These are phyloP conservation scores for Cephus runcator DNA, from an alignment of 2,888 invertebrate genomes.

Conservation along the genomic window DNA sequence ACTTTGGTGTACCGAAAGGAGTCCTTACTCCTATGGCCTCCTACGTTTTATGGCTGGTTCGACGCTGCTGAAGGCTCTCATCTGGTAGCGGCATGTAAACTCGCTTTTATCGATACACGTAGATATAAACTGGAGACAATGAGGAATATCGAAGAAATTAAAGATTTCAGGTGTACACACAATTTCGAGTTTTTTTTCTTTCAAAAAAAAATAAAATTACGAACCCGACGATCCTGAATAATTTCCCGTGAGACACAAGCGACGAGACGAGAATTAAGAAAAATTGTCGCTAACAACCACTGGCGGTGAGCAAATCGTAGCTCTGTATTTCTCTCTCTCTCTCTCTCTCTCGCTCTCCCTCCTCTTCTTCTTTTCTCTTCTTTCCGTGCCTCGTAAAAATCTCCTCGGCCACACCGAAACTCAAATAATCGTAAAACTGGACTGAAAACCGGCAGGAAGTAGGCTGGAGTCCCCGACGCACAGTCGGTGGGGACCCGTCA, in stretches of 20 bases:
- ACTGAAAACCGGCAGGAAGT: constrained; percentile 58
- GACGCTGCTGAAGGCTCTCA: constrained; percentile 4
- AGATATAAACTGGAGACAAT: background rate
- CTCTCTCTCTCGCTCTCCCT: too few species aligned
- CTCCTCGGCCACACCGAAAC: constrained; percentile 42
- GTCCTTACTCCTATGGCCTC: constrained; percentile 2
- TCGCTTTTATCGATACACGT: background rate
- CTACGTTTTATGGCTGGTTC: constrained; percentile 5
- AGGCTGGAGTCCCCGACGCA: constrained; percentile 38
- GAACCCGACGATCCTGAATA: background rate
- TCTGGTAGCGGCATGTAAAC: background rate
- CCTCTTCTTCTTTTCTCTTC: constrained; percentile 9
- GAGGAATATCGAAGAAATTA: background rate
- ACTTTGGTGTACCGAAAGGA: constrained; percentile 3
- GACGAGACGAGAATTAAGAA: constrained; percentile 15
- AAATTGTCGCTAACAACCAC: constrained; percentile 52
- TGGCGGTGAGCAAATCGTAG: constrained; percentile 45
- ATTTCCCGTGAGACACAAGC: background rate
- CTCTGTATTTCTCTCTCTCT: constrained; percentile 22
- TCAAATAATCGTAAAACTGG: constrained; percentile 51
- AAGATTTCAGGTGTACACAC: background rate
- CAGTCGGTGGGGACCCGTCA: constrained; percentile 54
- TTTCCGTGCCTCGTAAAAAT: constrained; percentile 53
- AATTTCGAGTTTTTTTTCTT: background rate
- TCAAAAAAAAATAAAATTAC: background rate